These are phyloP conservation scores for Esox lucius DNA, from an alignment of 2,797 vertebrate genomes.

Conservation along the genomic window DNA sequence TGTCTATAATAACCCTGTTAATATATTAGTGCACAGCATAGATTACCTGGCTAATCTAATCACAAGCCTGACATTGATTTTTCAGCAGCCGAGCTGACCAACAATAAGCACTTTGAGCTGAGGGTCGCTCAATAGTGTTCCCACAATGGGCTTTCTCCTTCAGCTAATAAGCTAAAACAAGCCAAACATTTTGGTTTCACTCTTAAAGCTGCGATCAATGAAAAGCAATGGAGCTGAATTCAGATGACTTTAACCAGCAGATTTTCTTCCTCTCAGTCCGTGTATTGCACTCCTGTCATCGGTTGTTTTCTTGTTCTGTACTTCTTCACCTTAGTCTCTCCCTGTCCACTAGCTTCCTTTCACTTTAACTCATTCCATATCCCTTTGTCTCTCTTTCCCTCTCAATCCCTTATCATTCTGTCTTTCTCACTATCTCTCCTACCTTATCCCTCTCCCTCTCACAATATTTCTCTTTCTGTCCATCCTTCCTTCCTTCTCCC, in stretches of 20 bases:
- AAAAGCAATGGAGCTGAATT: conserved; percentile 82
- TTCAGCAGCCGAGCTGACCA: conserved; percentile 76
- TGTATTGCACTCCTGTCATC: conserved; percentile 21
- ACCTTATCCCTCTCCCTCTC: conserved; percentile 48
- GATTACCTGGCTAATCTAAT: conserved; percentile 96
- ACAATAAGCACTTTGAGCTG: conserved; percentile 89
- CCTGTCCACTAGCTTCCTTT: conserved; percentile 40
- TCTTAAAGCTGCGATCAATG: conserved; percentile 86
- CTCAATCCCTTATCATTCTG: conserved; percentile 8
- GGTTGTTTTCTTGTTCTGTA: conserved; percentile 40
- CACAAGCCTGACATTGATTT: conserved; percentile 89
- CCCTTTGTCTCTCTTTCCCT: conserved; percentile 42
- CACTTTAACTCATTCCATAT: conserved; percentile 50
- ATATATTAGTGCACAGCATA: conserved; percentile 95
- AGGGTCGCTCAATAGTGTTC: conserved; percentile 85
- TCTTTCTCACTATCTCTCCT: conserved; percentile 22
- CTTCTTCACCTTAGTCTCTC: conserved; percentile 38
- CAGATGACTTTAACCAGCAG: conserved; percentile 83
- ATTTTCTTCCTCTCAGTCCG: conserved; percentile 40
- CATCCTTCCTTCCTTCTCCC: neutral
- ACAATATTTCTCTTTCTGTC: conserved; percentile 42
- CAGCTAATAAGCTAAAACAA: conserved; percentile 96
- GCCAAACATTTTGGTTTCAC: conserved; percentile 96
- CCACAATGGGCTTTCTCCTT: conserved; percentile 85
- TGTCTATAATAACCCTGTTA: conserved; percentile 91